Conservation (phyloP, 2,888 invertebrate species). For the Euclidia mi region DNA sequence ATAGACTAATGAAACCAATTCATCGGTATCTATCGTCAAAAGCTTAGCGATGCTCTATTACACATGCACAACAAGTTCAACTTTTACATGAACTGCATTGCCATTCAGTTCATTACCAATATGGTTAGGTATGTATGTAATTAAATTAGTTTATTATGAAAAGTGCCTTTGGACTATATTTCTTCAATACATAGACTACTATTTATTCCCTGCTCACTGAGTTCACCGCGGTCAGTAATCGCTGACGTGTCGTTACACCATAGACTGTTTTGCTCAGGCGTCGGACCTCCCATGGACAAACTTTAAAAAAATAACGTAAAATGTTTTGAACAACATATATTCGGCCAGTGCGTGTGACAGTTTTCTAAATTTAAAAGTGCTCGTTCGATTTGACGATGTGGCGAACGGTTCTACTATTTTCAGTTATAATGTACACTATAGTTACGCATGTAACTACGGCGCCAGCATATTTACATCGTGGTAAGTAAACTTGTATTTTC, state of each 20-base stretch:
- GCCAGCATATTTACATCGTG: conserved; percentile 61
- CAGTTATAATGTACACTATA: conserved; percentile 52
- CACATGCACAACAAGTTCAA: not conserved
- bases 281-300: conserved; percentile 11
- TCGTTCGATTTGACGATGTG: conserved; percentile 56
- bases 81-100: too few species aligned
- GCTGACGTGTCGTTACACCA: conserved; percentile 54
- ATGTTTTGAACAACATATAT: conserved; percentile 26
- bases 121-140: conserved; percentile 10
- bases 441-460: conserved; percentile 62
- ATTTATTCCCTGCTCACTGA: conserved; percentile 66
- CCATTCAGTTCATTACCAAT: too few species aligned
- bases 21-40: not conserved
- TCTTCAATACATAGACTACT: conserved; percentile 44
- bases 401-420: conserved; percentile 44
- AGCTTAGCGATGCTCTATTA: not conserved
- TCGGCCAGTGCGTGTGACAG: conserved; percentile 4
- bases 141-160: conserved; percentile 32
- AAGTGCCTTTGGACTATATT: conserved; percentile 40
- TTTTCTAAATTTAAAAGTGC: not conserved
- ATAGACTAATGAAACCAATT: too few species aligned
- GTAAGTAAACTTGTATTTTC: conserved; percentile 62
- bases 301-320: conserved; percentile 17
- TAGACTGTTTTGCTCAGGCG: conserved; percentile 6
- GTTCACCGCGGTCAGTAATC: conserved; percentile 67